Evolutionary conservation across 2,888 invertebrate species (phyloP), one percentile per base, ranked within the genome.

Genomic region (Tholera decimalis): DNA sequence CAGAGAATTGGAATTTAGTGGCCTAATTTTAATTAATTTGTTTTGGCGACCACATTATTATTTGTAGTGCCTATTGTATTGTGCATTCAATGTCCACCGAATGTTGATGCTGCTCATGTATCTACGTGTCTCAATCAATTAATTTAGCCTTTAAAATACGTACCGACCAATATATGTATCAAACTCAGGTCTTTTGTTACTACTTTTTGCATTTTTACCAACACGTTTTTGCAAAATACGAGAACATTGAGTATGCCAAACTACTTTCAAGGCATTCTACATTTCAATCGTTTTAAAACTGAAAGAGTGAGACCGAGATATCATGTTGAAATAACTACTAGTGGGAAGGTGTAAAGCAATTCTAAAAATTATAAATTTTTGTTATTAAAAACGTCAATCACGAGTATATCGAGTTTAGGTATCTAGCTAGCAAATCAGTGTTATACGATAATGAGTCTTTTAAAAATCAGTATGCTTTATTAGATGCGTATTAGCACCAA

Each of bases 401-500:
- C 3, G n/a, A 9, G 11, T 46, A 9, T 3, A n/a, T 11, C n/a
- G 5, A 20, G 8, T 39, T 7, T 39, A 11, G 9, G 9, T 11
- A 41, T 18, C 37, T 18, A n/a, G 15, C n/a, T n/a, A 33, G 49
- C 15, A 55, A 20, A 50, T 54, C 9, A 20, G 13, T 39, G 57
- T 2, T 22, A 22, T 54, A 44, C 30, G 33, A 60, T 56, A 67
- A 43, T 30, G 30, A 59, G 44, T 11, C 20, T 69, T 41, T n/a
- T 51, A 39, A 60, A 60, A 54, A 39, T 60, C 22, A 24, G n/a
- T n/a, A 28, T 6, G 37, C 26, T 39, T 22, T 51, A 58, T 55
- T 50, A 58, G 44, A 57, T 55, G 39, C 24, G 24, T 44, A 47
- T 73, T 73, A 60, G 51, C 35, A 26, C 46, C 46, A 47, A 66